These are phyloP conservation scores for Hemithea aestivaria DNA, from an alignment of 2,888 invertebrate species.

Conservation along the genomic window DNA sequence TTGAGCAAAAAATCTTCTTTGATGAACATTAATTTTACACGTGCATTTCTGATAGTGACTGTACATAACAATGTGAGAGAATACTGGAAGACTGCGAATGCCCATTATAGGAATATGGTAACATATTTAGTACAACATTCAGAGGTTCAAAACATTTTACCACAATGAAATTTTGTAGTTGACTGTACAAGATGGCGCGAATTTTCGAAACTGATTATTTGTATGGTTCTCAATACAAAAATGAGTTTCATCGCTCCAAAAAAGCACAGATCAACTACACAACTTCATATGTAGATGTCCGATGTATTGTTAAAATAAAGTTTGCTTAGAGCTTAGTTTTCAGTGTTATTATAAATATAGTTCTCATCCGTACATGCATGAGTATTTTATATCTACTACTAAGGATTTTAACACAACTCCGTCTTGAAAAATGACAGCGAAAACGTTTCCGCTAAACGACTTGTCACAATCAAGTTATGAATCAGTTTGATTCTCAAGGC, in stretches of 20 bases:
- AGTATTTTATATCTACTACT: conserved; percentile 7
- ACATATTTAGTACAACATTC: conserved; percentile 35
- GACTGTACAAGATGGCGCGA: conserved; percentile 3
- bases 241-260: conserved; percentile 12
- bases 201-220: conserved; percentile 10
- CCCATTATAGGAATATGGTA: conserved; percentile 63
- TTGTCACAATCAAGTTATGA: too few species aligned
- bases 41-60: conserved; percentile 38
- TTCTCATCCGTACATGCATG: conserved; percentile 1
- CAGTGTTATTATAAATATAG: not conserved
- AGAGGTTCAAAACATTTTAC: conserved; percentile 28
- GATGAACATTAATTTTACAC: conserved; percentile 27
- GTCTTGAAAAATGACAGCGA: too few species aligned
- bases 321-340: conserved; percentile 9
- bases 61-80: conserved; percentile 66
- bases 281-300: not conserved
- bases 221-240: conserved; percentile 18
- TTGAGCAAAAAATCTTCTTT: conserved; percentile 54
- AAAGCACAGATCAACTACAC: not conserved
- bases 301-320: not conserved
- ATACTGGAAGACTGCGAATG: conserved; percentile 62
- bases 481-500: too few species aligned
- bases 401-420: too few species aligned
- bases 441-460: too few species aligned
- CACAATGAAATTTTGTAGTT: conserved; percentile 16